Base-by-base conservation (phyloP, 2,888 invertebrate species). In the Cheilosia pagana region DNA sequence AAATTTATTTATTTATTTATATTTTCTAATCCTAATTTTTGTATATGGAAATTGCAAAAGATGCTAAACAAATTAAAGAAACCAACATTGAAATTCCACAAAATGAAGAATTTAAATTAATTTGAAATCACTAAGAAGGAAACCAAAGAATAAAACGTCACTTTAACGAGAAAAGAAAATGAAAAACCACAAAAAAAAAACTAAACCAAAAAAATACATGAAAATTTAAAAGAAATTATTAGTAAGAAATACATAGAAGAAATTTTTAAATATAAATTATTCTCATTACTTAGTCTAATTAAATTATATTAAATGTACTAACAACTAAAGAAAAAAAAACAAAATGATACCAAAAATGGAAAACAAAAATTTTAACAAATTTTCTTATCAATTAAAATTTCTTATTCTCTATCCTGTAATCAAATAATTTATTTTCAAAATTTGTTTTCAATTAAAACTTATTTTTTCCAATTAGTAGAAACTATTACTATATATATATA, bases 251-350 rank as follows among this genome's bases (percentile, higher is more conserved):
- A 68, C 67, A 81, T 81, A 81, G 81, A 81, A 81, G 74, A 81
- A 81, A 74, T 81, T 81, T 81, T 81, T 74, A 81, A 81, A 81
- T 81, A 81, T 81, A 74, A 74, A 81, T 81, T 74, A 81, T 74
- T 81, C 81, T 81, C 72, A 81, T 81, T 81, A 81, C 81, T 81
- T 81, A 81, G 81, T 81, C 81, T 86, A 81, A 75, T 85, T 85
- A 75, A 72, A 77, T 76, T 81, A 83, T 71, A 83, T 82, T 82
- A 62, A 79, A 77, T 75, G 74, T 81, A 81, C 81, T 72, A 48
- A 67, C 67, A 60, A 67, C 23, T 78, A 41, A 71, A 39, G 19
- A 39, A 68, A 72, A 45, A 16, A 67, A 21, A 65, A 12, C 45
- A 63, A 68, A 67, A 25, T 31, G 12, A 50, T 23, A 50, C 50